Evolutionary conservation across 2,888 invertebrate species (phyloP).

Genomic region (Crossocerus cetratus): DNA sequence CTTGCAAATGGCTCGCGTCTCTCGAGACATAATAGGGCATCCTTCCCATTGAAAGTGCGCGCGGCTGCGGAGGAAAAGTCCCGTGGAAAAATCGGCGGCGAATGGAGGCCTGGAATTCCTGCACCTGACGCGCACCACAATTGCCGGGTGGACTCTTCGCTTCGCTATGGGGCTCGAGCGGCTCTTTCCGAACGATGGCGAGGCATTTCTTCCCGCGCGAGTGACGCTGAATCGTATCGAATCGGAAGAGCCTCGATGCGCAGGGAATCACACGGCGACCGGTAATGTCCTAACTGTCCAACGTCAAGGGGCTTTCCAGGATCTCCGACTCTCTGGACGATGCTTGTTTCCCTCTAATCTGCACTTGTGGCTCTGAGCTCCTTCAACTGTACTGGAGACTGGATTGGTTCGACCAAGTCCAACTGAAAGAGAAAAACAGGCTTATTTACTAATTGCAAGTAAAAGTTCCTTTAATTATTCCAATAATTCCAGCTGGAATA

Average conservation of each 20-base stretch:
- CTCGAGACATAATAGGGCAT: conserved; percentile 25
- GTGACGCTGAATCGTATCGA: too few relatives aligned
- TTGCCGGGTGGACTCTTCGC: too few relatives aligned
- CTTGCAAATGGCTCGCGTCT: conserved; percentile 27
- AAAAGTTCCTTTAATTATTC: too few relatives aligned
- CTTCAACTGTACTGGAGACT: not conserved
- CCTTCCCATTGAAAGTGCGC: conserved; percentile 17
- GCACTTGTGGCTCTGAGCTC: not conserved
- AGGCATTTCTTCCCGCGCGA: not conserved
- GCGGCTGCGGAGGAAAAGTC: not conserved
- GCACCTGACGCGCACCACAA: not conserved
- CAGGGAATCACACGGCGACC: conserved; percentile 38
- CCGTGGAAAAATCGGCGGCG: not conserved
- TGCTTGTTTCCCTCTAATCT: conserved; percentile 1
- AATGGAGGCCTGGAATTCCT: not conserved
- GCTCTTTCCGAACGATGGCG: not conserved
- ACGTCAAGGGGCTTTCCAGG: conserved; percentile 22
- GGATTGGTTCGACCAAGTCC: too few relatives aligned
- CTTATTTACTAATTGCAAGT: too few relatives aligned
- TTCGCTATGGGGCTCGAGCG: not conserved
- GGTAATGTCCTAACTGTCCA: conserved; percentile 60
- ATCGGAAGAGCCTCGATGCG: not conserved
- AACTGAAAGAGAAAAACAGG: too few relatives aligned
- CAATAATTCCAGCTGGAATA: too few relatives aligned
- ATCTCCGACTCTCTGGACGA: conserved; percentile 22